Percentiles rank a stretch among this genome's conserved stretches.
These are phyloP conservation scores for Drosophila mulleri DNA, from an alignment of 2,888 invertebrate genomes.

Conservation along the genomic window DNA sequence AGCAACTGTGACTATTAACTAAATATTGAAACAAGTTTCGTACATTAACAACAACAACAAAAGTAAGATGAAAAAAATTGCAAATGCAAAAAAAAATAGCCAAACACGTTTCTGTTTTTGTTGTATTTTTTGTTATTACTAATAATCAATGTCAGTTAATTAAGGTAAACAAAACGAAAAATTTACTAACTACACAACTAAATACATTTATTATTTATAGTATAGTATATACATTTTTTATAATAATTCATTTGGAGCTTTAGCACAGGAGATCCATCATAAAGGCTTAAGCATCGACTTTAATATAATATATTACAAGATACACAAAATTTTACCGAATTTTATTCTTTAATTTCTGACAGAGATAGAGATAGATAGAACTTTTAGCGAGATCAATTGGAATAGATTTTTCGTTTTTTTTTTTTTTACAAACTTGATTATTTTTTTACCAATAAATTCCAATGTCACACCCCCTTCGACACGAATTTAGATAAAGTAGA, in stretches of 20 bases:
- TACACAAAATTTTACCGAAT: not conserved
- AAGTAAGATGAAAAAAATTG: conserved; percentile 23
- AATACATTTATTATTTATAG: not conserved
- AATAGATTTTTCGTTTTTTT: too few species aligned
- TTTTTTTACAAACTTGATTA: too few species aligned
- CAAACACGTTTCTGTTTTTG: conserved; percentile 27
- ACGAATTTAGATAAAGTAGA: too few species aligned
- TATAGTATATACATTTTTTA: not conserved
- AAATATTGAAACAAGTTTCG: conserved; percentile 64
- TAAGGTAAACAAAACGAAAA: conserved; percentile 23
- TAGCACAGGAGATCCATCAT: not conserved
- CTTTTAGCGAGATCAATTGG: too few species aligned
- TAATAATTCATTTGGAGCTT: not conserved
- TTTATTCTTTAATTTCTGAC: not conserved
- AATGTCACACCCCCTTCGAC: too few species aligned
- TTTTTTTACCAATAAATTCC: too few species aligned
- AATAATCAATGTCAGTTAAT: conserved; percentile 67
- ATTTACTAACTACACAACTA: not conserved
- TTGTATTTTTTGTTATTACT: conserved; percentile 41
- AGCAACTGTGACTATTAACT: conserved; percentile 28
- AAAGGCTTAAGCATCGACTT: not conserved
- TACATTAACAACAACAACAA: conserved; percentile 47
- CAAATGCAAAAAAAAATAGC: conserved; percentile 30
- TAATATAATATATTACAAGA: not conserved
- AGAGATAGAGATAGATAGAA: not conserved